phyloP scores from a whole-genome alignment of 2,113 vertebrate genomes.

The Paradoxurus hermaphroditus region DNA sequence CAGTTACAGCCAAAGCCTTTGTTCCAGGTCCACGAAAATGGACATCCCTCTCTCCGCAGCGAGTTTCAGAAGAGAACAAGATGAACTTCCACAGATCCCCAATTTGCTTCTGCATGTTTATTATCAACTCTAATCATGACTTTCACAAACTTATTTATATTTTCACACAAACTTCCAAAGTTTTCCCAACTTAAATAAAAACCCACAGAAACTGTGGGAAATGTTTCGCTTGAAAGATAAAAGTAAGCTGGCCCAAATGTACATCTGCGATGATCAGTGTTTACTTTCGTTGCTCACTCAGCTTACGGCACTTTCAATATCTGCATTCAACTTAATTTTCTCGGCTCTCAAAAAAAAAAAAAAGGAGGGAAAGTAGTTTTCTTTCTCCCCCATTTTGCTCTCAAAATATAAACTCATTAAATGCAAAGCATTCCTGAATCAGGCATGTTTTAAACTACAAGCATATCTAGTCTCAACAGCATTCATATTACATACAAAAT shows the following conservation, averaged over 20 bases:
- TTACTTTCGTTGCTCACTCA: constrained; percentile 66
- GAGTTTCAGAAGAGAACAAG: constrained; percentile 61
- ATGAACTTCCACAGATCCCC: constrained; percentile 75
- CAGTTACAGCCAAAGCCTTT: constrained; percentile 31
- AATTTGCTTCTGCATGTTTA: constrained; percentile 77
- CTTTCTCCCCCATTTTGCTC: constrained; percentile 44
- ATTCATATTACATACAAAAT: neutral
- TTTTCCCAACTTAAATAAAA: constrained; percentile 80
- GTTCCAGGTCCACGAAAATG: constrained; percentile 51
- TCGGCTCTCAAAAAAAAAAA: constrained; percentile 31
- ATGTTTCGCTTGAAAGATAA: constrained; percentile 80
- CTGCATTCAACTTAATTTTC: constrained; percentile 46
- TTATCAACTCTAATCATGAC: constrained; percentile 79
- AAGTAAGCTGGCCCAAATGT: constrained; percentile 75
- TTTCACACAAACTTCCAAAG: constrained; percentile 81
- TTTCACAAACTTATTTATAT: constrained; percentile 77
- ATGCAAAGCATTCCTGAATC: constrained; percentile 37
- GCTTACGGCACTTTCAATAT: constrained; percentile 62
- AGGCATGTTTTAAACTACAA: neutral
- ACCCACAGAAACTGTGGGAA: constrained; percentile 78
- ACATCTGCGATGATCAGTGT: constrained; percentile 73
- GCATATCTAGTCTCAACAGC: neutral
- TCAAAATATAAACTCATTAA: constrained; percentile 68
- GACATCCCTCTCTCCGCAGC: neutral
- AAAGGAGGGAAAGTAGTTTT: neutral